Conservation (phyloP, 2,888 invertebrate species). For the Lomographa bimaculata region DNA sequence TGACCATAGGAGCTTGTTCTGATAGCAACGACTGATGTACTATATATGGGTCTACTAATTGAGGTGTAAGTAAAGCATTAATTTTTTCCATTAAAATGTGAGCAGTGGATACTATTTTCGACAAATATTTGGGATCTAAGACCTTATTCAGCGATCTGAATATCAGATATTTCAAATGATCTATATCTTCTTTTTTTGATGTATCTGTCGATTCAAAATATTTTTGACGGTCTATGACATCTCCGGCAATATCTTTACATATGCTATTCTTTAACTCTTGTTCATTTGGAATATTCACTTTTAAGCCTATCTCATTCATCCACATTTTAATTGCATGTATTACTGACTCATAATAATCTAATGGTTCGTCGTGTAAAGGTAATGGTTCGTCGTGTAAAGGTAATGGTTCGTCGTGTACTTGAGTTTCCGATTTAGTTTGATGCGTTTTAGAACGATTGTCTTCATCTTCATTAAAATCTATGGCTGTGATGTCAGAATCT, state of each 20-base stretch:
- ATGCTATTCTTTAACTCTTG: background rate
- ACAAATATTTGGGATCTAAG: conserved; percentile 33
- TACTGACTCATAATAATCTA: too few species aligned
- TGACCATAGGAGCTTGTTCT: too few species aligned
- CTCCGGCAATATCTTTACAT: conserved; percentile 52
- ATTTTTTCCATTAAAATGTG: conserved; percentile 37
- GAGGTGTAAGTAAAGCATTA: conserved; percentile 24
- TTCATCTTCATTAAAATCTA: conserved; percentile 10
- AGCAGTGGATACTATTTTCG: conserved; percentile 30
- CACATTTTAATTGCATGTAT: conserved; percentile 34
- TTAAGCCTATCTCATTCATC: conserved; percentile 35
- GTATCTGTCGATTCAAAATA: conserved; percentile 46
- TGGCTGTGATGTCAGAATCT: conserved; percentile 21
- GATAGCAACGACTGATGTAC: too few species aligned
- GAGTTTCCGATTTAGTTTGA: too few species aligned
- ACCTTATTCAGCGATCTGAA: conserved; percentile 65
- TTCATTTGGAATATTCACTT: background rate
- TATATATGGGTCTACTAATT: too few species aligned
- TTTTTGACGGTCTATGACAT: conserved; percentile 61
- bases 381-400: too few species aligned
- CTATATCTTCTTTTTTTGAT: conserved; percentile 50
- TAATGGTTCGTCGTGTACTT: too few species aligned
- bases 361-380: too few species aligned
- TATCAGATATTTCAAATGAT: conserved; percentile 63
- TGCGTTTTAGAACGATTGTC: too few species aligned